These are phyloP conservation scores for Heliocidaris tuberculata DNA, from an alignment of 35 echinoderm and acorn worm genomes.

Conservation along the genomic window DNA sequence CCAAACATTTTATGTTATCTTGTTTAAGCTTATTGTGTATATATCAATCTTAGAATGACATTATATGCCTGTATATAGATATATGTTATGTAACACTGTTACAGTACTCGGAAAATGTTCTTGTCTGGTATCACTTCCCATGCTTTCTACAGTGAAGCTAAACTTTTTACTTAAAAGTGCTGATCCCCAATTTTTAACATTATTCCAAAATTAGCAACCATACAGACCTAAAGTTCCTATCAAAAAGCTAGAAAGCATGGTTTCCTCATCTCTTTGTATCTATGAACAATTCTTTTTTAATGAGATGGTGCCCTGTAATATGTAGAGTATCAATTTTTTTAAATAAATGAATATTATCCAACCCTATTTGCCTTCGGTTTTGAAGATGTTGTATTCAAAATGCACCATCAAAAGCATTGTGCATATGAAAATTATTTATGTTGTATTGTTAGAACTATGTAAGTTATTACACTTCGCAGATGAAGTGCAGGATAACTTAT, in stretches of 20 bases:
- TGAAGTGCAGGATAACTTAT: neutral
- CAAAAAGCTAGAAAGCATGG: neutral
- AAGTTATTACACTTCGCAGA: neutral
- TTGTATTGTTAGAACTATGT: neutral
- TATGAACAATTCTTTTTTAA: neutral
- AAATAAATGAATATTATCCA: neutral
- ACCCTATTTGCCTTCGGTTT: conserved; percentile 2
- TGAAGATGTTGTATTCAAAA: conserved; percentile 2
- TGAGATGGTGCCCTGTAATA: neutral
- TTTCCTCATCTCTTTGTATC: neutral
- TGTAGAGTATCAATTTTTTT: neutral
- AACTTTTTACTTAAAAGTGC: neutral
- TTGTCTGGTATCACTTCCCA: neutral
- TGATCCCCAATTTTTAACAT: neutral
- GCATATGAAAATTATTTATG: neutral
- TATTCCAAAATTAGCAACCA: neutral
- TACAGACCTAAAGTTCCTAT: neutral
- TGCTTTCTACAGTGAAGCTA: neutral
- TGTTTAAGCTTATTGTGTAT: neutral
- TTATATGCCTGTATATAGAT: conserved; percentile 21
- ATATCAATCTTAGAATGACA: neutral
- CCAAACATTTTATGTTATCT: neutral
- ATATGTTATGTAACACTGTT: conserved; percentile 33
- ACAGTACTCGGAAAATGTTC: conserved; percentile 1
- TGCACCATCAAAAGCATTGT: neutral